Evolutionary conservation across 2,113 vertebrate species (phyloP), one percentile per base, ranked within the genome.

Genomic region (Setophaga kirtlandii): DNA sequence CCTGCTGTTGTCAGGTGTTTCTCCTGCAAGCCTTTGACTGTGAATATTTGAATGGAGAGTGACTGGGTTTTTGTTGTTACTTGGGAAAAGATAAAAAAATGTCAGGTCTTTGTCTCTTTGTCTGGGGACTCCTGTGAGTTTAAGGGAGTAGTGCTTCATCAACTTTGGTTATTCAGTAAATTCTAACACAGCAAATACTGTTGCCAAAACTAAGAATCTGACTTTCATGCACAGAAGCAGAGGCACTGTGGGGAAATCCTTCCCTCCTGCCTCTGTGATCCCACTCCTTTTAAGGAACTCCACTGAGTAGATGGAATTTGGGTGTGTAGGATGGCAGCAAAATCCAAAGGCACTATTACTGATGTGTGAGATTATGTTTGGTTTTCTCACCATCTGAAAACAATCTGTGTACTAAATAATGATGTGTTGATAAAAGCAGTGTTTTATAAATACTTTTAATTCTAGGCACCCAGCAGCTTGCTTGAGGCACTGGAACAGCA

Each of bases 401-500:
- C 49, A 50, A 25, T 74, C 65, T 80, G 9, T 84, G 41, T 78
- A 47, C 46, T 86, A 64, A 92, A 92, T 35, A 73, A 19, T 11
- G 62, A 16, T 55, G 14, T 70, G 39, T 70, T 92, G 50, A 81
- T 70, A 71, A 44, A 93, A 92, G 39, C 35, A 25, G 13, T 79
- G 49, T 77, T 93, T 96, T 87, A 90, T 58, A 63, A 94, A 68
- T 73, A 56, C 21, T 96, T 95, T 82, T 55, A 74, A 87, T 95
- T 77, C 49, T 95, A 99, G 99, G 99, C 98, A 89, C 99, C 99
- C 79, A 98, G 98, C 96, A 98, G 99, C 97, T 99, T 99, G 92
- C 98, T 99, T 96, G 99, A 99, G 98, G 98, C 99, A 91, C 96
- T 99, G 94, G 99, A 99, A 97, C 99, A 99, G 91, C 99, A 99